These are phyloP conservation scores for Diabrotica balteata DNA, from an alignment of 2,888 invertebrate species.

Conservation along the genomic window DNA sequence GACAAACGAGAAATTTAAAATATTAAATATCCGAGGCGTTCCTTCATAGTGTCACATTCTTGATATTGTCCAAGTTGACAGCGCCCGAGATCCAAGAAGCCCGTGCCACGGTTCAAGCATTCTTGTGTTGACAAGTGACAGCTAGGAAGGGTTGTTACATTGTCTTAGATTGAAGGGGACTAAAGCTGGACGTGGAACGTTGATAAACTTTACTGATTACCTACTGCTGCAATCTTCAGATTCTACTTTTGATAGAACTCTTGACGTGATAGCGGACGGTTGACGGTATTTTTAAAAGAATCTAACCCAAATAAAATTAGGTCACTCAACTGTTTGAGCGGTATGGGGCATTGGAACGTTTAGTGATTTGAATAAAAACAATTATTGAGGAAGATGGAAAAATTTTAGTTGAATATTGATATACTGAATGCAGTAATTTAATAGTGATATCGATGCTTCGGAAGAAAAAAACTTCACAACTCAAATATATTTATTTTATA, in stretches of 20 bases:
- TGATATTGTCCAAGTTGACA: constrained; percentile 54
- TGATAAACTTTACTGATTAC: constrained; percentile 47
- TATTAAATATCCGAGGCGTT: constrained; percentile 38
- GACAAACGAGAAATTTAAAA: constrained; percentile 38
- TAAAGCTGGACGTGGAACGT: constrained; percentile 40
- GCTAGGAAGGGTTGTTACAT: constrained; percentile 55
- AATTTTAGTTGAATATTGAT: no score
- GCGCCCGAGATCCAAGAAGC: constrained; percentile 45
- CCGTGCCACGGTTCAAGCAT: constrained; percentile 50
- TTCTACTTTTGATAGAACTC: constrained; percentile 30
- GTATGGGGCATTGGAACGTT: no score
- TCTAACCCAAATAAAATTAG: constrained; percentile 1
- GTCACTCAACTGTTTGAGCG: background rate
- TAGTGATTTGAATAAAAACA: no score
- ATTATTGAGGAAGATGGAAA: no score
- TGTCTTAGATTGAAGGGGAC: constrained; percentile 47
- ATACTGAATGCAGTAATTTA: no score
- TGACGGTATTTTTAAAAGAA: constrained; percentile 13
- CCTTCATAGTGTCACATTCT: constrained; percentile 47
- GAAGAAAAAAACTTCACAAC: no score
- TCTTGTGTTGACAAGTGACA: constrained; percentile 57
- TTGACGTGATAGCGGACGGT: constrained; percentile 12
- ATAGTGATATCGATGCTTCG: no score
- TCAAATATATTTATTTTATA: no score
- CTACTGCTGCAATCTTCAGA: constrained; percentile 41